These are phyloP conservation scores for Epinotia bilunana DNA, from an alignment of 2,888 invertebrate species.

Conservation along the genomic window DNA sequence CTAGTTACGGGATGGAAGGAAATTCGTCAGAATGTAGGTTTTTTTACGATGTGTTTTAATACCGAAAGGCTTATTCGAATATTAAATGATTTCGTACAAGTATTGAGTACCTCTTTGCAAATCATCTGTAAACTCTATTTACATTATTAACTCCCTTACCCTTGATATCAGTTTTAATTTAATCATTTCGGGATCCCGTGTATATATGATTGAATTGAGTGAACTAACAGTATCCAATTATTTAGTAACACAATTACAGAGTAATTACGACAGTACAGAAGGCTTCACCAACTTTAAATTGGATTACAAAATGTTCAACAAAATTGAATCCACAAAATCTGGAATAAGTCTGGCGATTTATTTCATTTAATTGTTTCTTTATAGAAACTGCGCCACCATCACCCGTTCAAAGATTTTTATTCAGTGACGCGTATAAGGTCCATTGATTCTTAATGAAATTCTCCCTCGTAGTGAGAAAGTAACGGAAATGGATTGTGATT, in stretches of 20 bases:
- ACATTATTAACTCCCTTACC: not conserved
- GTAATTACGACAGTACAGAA: not conserved
- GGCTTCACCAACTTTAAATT: not conserved
- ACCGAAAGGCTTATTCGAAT: not conserved
- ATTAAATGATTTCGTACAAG: not conserved
- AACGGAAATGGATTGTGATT: conserved; percentile 18
- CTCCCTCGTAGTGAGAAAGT: conserved; percentile 10
- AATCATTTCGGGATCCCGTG: not conserved
- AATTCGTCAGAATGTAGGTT: not conserved
- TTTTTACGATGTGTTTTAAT: not conserved
- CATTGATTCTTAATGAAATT: conserved; percentile 29
- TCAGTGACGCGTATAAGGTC: not conserved
- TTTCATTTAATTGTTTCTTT: not conserved
- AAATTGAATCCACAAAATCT: not conserved
- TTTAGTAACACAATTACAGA: conserved; percentile 9
- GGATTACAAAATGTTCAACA: not conserved
- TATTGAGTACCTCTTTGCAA: not conserved
- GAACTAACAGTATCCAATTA: not conserved
- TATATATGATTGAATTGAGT: not conserved
- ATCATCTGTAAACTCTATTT: not conserved
- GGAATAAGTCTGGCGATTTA: not conserved
- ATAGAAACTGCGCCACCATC: not conserved
- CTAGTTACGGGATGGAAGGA: not conserved
- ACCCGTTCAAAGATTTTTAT: conserved; percentile 7
- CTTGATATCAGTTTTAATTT: not conserved